phyloP scores from a whole-genome alignment of 1,140 invertebrate genomes.

The Eciton burchellii region DNA sequence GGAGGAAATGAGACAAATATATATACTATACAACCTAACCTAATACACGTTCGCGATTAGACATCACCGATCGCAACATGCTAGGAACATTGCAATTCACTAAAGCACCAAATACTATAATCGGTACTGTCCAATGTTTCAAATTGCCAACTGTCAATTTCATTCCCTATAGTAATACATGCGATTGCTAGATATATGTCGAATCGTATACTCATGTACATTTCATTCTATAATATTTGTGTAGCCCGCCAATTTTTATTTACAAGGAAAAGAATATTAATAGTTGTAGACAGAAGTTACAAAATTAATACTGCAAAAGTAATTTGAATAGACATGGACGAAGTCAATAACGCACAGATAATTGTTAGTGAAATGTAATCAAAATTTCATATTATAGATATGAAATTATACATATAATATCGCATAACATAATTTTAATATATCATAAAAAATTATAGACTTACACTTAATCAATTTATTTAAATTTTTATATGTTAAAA shows the following conservation, averaged over 20 bases:
- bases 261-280: slow-evolving; percentile 23
- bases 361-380: slow-evolving; percentile 73
- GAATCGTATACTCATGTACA: no score
- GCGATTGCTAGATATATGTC: no score
- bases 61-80: no score
- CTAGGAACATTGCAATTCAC: no score
- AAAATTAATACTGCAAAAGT: neutral
- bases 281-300: neutral
- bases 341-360: slow-evolving; percentile 77
- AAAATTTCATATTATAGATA: neutral
- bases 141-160: no score
- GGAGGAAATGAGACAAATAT: no score
- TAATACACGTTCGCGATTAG: no score
- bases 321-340: slow-evolving; percentile 71
- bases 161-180: no score
- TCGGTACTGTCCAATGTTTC: no score
- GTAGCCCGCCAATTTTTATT: slow-evolving; percentile 17
- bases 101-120: no score
- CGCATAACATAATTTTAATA: slow-evolving; percentile 5
- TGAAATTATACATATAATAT: neutral
- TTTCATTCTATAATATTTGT: neutral
- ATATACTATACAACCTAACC: no score
- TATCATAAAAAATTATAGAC: neutral
- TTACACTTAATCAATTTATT: neutral
- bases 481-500: neutral